Evolutionary conservation across 1,140 invertebrate species (phyloP).

Genomic region (Meloidogyne floridensis): DNA sequence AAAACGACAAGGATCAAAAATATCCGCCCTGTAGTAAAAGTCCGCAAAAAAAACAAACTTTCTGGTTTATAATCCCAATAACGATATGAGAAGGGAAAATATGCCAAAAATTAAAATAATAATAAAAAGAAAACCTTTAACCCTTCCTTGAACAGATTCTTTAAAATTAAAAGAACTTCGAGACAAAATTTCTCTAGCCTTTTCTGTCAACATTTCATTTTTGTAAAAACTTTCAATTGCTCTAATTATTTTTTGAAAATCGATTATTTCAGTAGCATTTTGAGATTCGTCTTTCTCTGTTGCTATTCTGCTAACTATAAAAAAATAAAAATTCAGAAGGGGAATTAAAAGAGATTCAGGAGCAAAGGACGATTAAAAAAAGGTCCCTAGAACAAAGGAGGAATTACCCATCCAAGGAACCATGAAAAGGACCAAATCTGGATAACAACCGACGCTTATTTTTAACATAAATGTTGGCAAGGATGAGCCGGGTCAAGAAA

Average conservation of each 20-base stretch:
- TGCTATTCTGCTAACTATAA: slow-evolving; percentile 30
- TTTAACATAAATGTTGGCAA: too few relatives aligned
- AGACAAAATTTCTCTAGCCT: slow-evolving; percentile 41
- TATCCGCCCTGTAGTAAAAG: too few relatives aligned
- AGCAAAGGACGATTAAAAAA: too few relatives aligned
- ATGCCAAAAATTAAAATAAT: slow-evolving; percentile 9
- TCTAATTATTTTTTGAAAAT: slow-evolving; percentile 33
- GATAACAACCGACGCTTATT: too few relatives aligned
- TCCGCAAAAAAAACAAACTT: too few relatives aligned
- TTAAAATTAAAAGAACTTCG: slow-evolving; percentile 51
- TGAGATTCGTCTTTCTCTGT: slow-evolving; percentile 32
- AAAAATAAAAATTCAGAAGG: too few relatives aligned
- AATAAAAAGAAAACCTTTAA: slow-evolving; percentile 36
- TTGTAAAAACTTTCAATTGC: slow-evolving; percentile 36
- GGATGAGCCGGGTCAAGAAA: too few relatives aligned
- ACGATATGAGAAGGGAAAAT: not conserved
- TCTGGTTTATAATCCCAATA: too few relatives aligned
- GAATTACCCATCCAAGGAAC: too few relatives aligned
- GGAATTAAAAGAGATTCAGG: not conserved
- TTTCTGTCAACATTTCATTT: slow-evolving; percentile 43
- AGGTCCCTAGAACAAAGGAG: too few relatives aligned
- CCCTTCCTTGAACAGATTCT: slow-evolving; percentile 33
- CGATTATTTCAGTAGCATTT: slow-evolving; percentile 31
- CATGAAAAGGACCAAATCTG: too few relatives aligned
- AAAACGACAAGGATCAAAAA: too few relatives aligned